Conservation (phyloP, 2,113 vertebrate species). For the Phodopus roborovskii region DNA sequence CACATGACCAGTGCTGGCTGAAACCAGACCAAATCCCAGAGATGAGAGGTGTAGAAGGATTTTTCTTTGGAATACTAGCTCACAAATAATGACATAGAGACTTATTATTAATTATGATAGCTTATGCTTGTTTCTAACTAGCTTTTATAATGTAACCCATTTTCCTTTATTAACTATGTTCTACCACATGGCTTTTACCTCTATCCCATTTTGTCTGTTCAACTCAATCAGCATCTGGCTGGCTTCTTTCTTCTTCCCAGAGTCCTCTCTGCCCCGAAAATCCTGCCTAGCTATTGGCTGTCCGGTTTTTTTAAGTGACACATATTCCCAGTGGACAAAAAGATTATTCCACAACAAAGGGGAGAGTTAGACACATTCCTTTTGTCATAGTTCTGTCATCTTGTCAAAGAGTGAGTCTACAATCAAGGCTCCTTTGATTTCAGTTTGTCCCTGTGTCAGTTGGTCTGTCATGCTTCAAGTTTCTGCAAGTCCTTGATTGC, state of each 20-base stretch:
- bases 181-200: not conserved
- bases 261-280: not conserved
- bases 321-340: not conserved
- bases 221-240: not conserved
- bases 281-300: not conserved
- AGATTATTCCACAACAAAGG: not conserved
- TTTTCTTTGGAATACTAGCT: not conserved
- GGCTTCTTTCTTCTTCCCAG: not conserved
- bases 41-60: not conserved
- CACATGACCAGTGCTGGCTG: not conserved
- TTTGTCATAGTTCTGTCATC: too few relatives aligned
- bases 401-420: not conserved
- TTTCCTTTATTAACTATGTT: too few relatives aligned
- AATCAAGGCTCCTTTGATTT: not conserved
- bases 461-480: not conserved
- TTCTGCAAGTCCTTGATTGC: not conserved
- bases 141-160: not conserved
- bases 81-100: not conserved
- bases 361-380: not conserved
- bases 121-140: not conserved
- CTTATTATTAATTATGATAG: not conserved
- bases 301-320: not conserved
- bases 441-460: not conserved
- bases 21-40: not conserved
- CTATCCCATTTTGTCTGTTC: not conserved